Base-by-base conservation (phyloP, 64 coral and sea anemone genomes). In the Catalaphyllia jardinei region DNA sequence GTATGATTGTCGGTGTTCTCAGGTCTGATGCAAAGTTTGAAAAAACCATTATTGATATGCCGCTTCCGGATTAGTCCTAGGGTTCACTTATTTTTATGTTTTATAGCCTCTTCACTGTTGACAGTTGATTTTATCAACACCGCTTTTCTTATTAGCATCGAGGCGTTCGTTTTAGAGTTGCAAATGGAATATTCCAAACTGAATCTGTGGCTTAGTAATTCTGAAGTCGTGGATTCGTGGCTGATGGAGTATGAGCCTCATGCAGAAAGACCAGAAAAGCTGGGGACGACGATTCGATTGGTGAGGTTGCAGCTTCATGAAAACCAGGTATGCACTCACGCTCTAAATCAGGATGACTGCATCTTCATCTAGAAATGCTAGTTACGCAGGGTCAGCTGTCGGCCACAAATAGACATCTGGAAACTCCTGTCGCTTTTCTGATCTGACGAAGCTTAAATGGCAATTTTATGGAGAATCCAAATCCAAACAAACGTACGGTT, bases 231-330 rank as follows among this genome's bases (percentile, higher is more conserved):
- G 51, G 81, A 85, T 85, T 69, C 81, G 14, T 85, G 35, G 81
- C 19, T 85, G 24, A 71, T 85, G 81, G 64, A 85, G 14, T 85
- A 85, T 62, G 62, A 69, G 18, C 28, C 81, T 28, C 22, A 71
- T 14, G 81, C 81, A 29, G 64, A 85, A 71, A 67, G 69, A 25
- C 81, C 81, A 30, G 81, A 85, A 24, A 71, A 85, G 19, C 28
- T 85, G 24, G 81, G 81, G 22, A 71, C 81, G 22, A 85, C 81
- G 31, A 85, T 85, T 28, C 33, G 62, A 24, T 22, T 24, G 15
- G 81, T 85, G 60, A 85, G 81, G 12, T 28, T 71, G 12, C 81
- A 85, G 31, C 81, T 85, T 85, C 81, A 85, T 50, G 81, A 85
- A 71, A 85, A 85, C 20, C 81, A 85, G 81, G 81, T 85, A 8